Evolutionary conservation across 1,140 invertebrate genomes (phyloP).

Genomic region (Phenacoccus solenopsis): DNA sequence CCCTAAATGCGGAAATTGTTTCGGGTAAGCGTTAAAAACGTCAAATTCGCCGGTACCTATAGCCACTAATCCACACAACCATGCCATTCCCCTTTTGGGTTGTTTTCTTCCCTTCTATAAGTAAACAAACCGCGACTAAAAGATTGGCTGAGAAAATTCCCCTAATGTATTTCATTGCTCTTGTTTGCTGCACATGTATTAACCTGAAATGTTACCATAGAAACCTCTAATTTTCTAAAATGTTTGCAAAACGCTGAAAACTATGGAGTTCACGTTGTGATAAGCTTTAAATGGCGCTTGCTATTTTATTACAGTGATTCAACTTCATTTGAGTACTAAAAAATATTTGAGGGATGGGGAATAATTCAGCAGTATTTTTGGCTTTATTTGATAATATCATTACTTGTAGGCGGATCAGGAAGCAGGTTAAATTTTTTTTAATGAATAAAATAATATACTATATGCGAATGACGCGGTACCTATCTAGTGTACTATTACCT

Average conservation of each 20-base stretch:
- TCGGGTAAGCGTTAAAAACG: neutral
- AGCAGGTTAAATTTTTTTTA: too few species aligned
- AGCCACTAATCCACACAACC: neutral
- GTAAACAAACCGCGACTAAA: conserved; percentile 13
- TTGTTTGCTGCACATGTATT: conserved; percentile 11
- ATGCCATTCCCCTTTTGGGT: neutral
- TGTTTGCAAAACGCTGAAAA: neutral
- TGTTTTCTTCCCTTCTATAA: neutral
- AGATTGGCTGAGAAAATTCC: conserved; percentile 17
- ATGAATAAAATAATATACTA: too few species aligned
- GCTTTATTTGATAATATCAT: too few species aligned
- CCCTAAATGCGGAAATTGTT: neutral
- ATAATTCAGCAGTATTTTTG: too few species aligned
- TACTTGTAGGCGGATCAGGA: too few species aligned
- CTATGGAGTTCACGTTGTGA: neutral
- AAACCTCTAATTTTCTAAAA: neutral
- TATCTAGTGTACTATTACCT: too few species aligned
- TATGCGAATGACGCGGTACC: too few species aligned
- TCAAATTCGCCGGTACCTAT: neutral
- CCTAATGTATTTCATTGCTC: conserved; percentile 11
- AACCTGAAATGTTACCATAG: conserved; percentile 16
- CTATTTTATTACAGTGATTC: too few species aligned
- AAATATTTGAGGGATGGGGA: too few species aligned
- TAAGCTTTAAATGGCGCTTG: too few species aligned
- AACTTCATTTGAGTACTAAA: too few species aligned